phyloP scores from a whole-genome alignment of 2,888 invertebrate genomes.

The Aphidius colemani region DNA sequence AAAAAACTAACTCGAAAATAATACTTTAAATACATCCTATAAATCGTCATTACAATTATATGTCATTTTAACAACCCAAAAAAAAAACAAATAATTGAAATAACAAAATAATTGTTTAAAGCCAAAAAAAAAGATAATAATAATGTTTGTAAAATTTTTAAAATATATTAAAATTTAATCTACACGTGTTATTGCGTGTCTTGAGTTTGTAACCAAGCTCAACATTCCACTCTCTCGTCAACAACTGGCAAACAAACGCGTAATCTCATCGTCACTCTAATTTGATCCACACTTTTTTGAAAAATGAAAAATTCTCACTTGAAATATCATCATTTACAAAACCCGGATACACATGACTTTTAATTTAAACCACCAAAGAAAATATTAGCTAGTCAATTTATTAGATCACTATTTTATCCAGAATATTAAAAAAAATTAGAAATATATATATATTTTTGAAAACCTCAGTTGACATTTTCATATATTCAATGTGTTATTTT shows the following conservation, averaged over 20 bases:
- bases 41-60: slow-evolving; percentile 21
- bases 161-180: slow-evolving; percentile 42
- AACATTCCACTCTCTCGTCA: slow-evolving; percentile 44
- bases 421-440: too few relatives aligned
- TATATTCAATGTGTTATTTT: too few relatives aligned
- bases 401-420: too few relatives aligned
- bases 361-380: too few relatives aligned
- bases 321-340: too few relatives aligned
- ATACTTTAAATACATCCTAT: slow-evolving; percentile 6
- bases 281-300: slow-evolving; percentile 20
- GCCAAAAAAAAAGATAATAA: background rate
- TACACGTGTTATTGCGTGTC: slow-evolving; percentile 57
- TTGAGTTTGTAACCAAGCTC: slow-evolving; percentile 49
- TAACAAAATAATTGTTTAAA: background rate
- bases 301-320: background rate
- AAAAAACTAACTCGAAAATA: slow-evolving; percentile 27
- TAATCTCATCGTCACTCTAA: slow-evolving; percentile 51
- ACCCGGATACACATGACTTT: too few relatives aligned
- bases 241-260: slow-evolving; percentile 45
- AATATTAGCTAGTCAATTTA: too few relatives aligned
- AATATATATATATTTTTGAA: too few relatives aligned
- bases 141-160: slow-evolving; percentile 17
- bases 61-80: background rate
- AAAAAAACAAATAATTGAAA: background rate
- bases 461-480: too few relatives aligned